These are phyloP conservation scores for Neoitamus cyanurus DNA, from an alignment of 2,888 invertebrate genomes.

Conservation along the genomic window DNA sequence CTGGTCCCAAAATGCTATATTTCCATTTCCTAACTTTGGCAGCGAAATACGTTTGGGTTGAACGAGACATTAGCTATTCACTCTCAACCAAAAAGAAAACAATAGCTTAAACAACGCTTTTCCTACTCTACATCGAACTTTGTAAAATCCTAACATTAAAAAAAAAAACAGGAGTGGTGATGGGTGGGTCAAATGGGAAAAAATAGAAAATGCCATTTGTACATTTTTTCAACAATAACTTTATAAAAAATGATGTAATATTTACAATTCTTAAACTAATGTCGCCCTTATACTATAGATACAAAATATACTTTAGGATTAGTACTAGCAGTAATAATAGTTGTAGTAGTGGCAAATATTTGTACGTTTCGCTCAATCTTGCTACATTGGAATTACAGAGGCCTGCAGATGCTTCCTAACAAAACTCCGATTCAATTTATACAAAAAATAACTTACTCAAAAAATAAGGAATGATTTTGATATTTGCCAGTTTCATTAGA, in stretches of 20 bases:
- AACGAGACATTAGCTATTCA: constrained; percentile 2
- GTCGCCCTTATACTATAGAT: constrained; percentile 4
- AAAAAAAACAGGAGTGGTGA: background rate
- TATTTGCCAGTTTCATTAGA: constrained; percentile 3
- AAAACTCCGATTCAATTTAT: background rate
- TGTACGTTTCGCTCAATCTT: constrained; percentile 23
- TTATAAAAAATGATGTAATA: constrained; percentile 38
- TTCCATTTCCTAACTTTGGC: background rate
- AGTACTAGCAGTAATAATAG: background rate
- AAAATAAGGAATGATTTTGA: background rate
- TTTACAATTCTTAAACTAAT: constrained; percentile 22
- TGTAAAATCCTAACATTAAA: background rate
- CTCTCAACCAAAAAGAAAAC: background rate
- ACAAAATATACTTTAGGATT: constrained; percentile 24
- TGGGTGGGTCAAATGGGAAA: background rate
- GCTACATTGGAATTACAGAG: background rate
- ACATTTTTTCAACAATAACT: constrained; percentile 42
- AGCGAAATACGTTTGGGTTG: background rate
- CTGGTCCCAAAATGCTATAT: background rate
- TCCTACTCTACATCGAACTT: background rate
- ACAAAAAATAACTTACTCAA: background rate
- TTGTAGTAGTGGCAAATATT: constrained; percentile 12
- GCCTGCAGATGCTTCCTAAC: background rate
- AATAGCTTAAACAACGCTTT: background rate
- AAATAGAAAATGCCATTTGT: constrained; percentile 43